A percentile compares a stretch with the other conserved stretches of the same genome.
These are phyloP conservation scores for Diaprepes abbreviatus DNA, from an alignment of 2,888 invertebrate species.

Conservation along the genomic window DNA sequence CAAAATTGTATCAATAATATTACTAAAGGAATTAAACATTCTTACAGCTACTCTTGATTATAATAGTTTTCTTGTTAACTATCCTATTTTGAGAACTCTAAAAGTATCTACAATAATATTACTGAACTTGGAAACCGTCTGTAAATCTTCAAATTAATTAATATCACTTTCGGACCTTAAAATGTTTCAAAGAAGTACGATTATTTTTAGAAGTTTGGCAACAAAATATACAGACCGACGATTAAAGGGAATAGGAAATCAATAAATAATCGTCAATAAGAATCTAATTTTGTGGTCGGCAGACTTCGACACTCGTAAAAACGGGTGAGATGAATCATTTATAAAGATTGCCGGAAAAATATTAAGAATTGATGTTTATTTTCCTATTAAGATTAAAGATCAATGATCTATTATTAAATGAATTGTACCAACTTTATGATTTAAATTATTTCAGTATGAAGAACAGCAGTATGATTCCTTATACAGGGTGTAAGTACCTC, in stretches of 20 bases:
- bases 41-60: background rate
- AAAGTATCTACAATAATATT: no score
- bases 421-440: background rate
- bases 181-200: constrained; percentile 1
- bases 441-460: no score
- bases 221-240: constrained; percentile 2
- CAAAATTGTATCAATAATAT: background rate
- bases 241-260: background rate
- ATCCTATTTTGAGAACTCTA: background rate
- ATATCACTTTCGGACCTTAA: background rate
- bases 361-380: constrained; percentile 4
- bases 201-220: background rate
- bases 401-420: constrained; percentile 1
- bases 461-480: no score
- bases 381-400: background rate
- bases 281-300: background rate
- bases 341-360: constrained; percentile 2
- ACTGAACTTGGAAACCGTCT: background rate
- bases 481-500: no score
- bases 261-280: background rate
- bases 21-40: background rate
- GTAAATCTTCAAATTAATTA: constrained; percentile 6
- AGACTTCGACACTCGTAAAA: background rate
- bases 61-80: no score
- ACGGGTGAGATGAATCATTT: background rate